These are phyloP conservation scores for Colletes collaris DNA, from an alignment of 2,888 invertebrate genomes.

Conservation along the genomic window DNA sequence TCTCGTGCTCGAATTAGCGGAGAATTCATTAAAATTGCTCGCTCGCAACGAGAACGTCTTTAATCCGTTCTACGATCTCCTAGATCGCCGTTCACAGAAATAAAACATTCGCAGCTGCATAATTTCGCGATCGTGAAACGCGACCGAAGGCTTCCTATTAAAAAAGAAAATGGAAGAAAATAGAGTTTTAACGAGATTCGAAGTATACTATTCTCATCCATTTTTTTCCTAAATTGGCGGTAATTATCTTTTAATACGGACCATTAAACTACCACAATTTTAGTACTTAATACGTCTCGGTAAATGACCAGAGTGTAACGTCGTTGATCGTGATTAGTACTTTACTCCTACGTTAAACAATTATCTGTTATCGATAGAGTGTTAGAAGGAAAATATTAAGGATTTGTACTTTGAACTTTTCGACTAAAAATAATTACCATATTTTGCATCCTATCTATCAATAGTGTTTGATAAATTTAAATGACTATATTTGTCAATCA, in stretches of 20 bases:
- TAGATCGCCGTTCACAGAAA: neutral
- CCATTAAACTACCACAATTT: conserved; percentile 14
- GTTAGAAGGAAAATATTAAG: no score
- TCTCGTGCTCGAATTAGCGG: conserved; percentile 13
- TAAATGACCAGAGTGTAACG: neutral
- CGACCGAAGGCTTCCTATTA: neutral
- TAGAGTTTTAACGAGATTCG: no score
- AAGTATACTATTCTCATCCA: conserved; percentile 4
- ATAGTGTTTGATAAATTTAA: no score
- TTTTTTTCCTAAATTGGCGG: conserved; percentile 11
- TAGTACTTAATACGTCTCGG: neutral
- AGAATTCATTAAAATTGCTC: conserved; percentile 15
- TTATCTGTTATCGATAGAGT: neutral
- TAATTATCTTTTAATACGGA: conserved; percentile 25
- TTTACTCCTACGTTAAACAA: neutral
- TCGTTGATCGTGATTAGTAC: neutral
- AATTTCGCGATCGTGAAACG: neutral
- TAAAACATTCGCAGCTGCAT: neutral
- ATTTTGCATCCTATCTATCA: no score
- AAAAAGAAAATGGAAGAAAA: no score
- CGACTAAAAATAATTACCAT: no score
- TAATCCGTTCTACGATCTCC: conserved; percentile 2
- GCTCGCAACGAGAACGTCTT: conserved; percentile 10
- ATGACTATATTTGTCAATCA: no score
- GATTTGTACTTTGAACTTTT: no score